Percentiles rank a stretch among this genome's conserved stretches.
Conservation (phyloP, 2,797 vertebrate genomes). For the Agapornis canus region DNA sequence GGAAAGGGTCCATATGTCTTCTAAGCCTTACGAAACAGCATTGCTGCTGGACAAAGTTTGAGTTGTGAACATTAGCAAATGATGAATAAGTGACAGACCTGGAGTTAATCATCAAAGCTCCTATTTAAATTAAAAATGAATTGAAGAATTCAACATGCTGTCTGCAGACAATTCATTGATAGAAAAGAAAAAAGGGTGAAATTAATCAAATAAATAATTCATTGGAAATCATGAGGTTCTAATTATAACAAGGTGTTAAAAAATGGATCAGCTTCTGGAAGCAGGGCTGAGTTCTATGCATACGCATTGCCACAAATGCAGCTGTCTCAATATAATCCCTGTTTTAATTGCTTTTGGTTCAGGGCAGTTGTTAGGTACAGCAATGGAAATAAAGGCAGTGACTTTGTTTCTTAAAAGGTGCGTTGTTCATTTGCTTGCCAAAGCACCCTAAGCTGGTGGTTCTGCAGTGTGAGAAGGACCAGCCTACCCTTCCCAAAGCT, state of each 20-base stretch:
- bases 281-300: rapidly evolving
- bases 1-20: not conserved
- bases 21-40: not conserved
- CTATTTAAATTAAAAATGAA: constrained; percentile 52
- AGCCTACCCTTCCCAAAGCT: not conserved
- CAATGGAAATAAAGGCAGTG: constrained; percentile 18
- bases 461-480: not conserved
- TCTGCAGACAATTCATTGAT: constrained; percentile 4
- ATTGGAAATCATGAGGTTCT: constrained; percentile 3
- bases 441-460: not conserved
- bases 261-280: constrained; percentile 44
- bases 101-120: constrained; percentile 14
- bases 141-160: constrained; percentile 18
- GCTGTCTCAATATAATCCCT: constrained; percentile 7
- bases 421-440: constrained; percentile 14
- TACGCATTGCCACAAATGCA: not conserved
- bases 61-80: not conserved
- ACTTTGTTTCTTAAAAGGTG: constrained; percentile 11
- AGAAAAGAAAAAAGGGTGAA: constrained; percentile 22
- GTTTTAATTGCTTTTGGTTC: constrained; percentile 54
- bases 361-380: constrained; percentile 3
- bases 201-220: constrained; percentile 67
- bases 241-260: constrained; percentile 57
- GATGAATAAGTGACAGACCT: not conserved
- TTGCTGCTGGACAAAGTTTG: not conserved